Conservation (phyloP, 2,113 vertebrate genomes). For the Aspiorhynchus laticeps region DNA sequence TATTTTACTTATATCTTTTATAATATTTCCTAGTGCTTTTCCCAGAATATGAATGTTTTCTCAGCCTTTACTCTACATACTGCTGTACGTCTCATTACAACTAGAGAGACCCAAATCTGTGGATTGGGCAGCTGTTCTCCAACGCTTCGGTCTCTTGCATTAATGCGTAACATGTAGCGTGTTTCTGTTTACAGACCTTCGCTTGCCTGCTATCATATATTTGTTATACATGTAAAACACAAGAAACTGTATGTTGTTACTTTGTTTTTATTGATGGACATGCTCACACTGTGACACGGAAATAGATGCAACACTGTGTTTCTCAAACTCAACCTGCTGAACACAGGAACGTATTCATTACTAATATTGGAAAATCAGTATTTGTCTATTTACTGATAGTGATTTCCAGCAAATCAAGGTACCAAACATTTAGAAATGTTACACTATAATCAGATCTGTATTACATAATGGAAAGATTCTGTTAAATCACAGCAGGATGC, state of each 20-base stretch:
- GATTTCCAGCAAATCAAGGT: constrained; percentile 36
- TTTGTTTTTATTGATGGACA: neutral
- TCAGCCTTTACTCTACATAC: neutral
- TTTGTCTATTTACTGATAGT: constrained; percentile 24
- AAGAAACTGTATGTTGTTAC: neutral
- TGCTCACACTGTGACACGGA: constrained; percentile 61
- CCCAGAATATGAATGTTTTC: constrained; percentile 10
- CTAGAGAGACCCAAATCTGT: neutral
- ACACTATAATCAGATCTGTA: no score
- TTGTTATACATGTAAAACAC: neutral
- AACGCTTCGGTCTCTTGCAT: neutral
- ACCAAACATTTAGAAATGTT: neutral
- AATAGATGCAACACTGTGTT: constrained; percentile 25
- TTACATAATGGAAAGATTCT: constrained; percentile 35
- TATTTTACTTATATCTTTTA: constrained; percentile 24
- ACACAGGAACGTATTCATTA: constrained; percentile 3
- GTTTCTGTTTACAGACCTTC: neutral
- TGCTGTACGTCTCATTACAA: neutral
- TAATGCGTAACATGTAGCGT: neutral
- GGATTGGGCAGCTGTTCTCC: neutral
- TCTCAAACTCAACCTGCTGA: neutral
- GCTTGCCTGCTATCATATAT: neutral
- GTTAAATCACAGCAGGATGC: neutral
- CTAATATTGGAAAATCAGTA: constrained; percentile 17
- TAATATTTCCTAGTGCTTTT: constrained; percentile 23